Percentiles rank a stretch among this genome's conserved stretches.
These are phyloP conservation scores for Enteromius unitaeniatus DNA, from an alignment of 2,797 vertebrate genomes.

Conservation along the genomic window DNA sequence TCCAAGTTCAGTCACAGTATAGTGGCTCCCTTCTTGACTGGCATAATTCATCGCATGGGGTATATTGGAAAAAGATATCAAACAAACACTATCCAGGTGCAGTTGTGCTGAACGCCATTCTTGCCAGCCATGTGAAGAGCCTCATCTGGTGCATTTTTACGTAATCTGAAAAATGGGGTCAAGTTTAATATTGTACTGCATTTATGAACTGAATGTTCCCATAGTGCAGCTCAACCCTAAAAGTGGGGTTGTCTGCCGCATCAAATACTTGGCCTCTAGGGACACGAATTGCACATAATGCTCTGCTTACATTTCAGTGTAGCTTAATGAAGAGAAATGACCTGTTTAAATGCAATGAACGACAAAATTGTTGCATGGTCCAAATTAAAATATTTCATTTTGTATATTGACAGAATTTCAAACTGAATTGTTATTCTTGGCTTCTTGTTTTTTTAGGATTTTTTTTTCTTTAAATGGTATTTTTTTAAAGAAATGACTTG, in stretches of 20 bases:
- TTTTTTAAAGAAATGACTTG: not conserved
- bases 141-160: slow-evolving; percentile 40
- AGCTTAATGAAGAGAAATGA: slow-evolving; percentile 54
- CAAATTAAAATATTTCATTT: slow-evolving; percentile 14
- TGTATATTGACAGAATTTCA: slow-evolving; percentile 17
- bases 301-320: slow-evolving; percentile 63
- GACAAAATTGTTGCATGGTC: slow-evolving; percentile 36
- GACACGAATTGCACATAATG: slow-evolving; percentile 58
- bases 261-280: slow-evolving; percentile 46
- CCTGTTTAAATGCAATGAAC: slow-evolving; percentile 56
- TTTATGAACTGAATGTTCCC: slow-evolving; percentile 50
- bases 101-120: slow-evolving; percentile 10
- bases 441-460: slow-evolving; percentile 11
- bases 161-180: slow-evolving; percentile 41
- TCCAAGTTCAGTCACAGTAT: slow-evolving; percentile 22
- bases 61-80: slow-evolving; percentile 26
- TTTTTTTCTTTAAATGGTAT: not conserved
- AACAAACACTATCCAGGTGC: not conserved
- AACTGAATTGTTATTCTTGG: slow-evolving; percentile 3
- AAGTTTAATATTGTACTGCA: slow-evolving; percentile 35
- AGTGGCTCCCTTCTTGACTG: slow-evolving; percentile 22
- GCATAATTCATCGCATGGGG: slow-evolving; percentile 12
- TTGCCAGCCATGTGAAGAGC: slow-evolving; percentile 6
- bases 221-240: slow-evolving; percentile 52
- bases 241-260: slow-evolving; percentile 34